These are phyloP conservation scores for Steinernema feltiae DNA, from an alignment of 1,140 invertebrate genomes.

Conservation along the genomic window DNA sequence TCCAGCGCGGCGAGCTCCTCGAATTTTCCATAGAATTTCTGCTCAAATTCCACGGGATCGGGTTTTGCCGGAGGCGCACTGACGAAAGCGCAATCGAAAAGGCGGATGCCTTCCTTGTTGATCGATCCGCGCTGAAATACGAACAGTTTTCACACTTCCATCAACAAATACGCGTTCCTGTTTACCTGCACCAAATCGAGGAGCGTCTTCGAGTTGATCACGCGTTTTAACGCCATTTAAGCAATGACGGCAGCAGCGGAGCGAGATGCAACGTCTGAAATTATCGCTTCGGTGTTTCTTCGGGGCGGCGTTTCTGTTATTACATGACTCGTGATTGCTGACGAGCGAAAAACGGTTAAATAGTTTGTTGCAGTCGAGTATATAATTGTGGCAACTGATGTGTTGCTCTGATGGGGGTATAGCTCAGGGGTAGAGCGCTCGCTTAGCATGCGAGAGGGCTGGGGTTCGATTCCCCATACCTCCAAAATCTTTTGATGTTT, in stretches of 20 bases:
- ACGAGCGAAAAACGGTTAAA: too few species aligned
- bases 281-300: too few species aligned
- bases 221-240: background rate
- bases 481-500: background rate
- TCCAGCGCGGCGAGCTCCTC: too few species aligned
- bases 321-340: too few species aligned
- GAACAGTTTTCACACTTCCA: background rate
- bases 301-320: too few species aligned
- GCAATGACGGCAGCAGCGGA: background rate
- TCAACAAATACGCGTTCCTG: background rate
- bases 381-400: too few species aligned
- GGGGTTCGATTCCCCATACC: background rate
- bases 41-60: conserved; percentile 28
- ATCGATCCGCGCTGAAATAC: background rate
- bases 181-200: background rate
- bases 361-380: too few species aligned
- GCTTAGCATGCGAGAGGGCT: too few species aligned
- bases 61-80: conserved; percentile 19
- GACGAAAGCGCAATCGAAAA: conserved; percentile 31
- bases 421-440: too few species aligned
- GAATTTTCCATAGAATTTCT: conserved; percentile 36
- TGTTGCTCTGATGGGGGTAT: too few species aligned
- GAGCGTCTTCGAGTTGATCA: background rate
- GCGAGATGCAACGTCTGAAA: too few species aligned
- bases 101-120: conserved; percentile 25